These are phyloP conservation scores for Lasioglossum leucozonium DNA, from an alignment of 2,888 invertebrate species.

Conservation along the genomic window DNA sequence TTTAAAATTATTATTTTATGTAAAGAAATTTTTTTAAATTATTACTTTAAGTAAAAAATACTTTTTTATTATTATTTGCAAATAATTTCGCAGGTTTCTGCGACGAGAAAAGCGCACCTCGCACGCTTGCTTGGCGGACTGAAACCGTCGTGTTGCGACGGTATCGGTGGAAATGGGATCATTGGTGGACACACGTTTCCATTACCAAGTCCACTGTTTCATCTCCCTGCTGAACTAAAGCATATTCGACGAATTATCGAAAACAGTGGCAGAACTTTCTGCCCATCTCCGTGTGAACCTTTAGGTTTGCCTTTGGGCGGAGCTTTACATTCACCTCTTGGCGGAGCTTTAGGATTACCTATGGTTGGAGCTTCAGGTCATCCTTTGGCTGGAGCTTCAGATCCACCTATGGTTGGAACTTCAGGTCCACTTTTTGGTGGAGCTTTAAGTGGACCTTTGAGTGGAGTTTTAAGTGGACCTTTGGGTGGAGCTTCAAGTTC, in stretches of 20 bases:
- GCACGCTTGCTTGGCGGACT: not conserved
- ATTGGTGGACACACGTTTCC: not conserved
- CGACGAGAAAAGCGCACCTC: not conserved
- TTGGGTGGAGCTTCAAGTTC: too few species aligned
- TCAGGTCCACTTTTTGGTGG: fast-evolving
- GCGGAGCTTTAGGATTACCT: too few species aligned
- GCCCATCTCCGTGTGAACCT: not conserved
- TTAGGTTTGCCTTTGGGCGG: too few species aligned
- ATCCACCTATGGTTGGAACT: not conserved
- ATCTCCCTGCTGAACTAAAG: not conserved
- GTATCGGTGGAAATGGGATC: fast-evolving
- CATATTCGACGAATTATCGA: not conserved
- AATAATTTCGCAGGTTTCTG: not conserved
- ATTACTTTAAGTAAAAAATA: too few species aligned
- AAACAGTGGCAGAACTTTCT: not conserved
- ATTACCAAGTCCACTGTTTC: not conserved
- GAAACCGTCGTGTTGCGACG: not conserved
- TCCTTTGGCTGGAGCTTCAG: not conserved
- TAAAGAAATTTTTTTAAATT: too few species aligned
- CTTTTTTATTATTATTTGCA: too few species aligned
- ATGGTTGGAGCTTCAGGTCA: fast-evolving
- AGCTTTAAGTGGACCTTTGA: too few species aligned
- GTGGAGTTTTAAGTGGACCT: too few species aligned
- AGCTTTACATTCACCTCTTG: not conserved
- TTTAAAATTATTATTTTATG: too few species aligned